Evolutionary conservation across 2,888 invertebrate species (phyloP), one percentile per base, ranked within the genome.

Genomic region (Alcis repandata): DNA sequence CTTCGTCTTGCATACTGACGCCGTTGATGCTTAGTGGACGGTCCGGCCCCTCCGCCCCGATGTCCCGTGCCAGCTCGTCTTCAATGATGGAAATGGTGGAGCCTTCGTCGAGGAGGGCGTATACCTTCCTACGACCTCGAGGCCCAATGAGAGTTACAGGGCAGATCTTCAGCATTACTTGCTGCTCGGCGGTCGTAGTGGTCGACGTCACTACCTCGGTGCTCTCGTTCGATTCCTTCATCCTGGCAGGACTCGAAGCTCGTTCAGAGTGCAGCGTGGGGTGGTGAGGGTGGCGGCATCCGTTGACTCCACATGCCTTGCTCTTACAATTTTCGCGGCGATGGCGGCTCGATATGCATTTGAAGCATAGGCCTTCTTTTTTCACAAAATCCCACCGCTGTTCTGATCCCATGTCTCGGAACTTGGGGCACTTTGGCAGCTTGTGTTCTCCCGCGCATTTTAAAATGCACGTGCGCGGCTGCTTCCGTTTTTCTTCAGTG

Each of bases 141-240:
- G 54, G 54, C 0, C 43, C 54, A 0, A 19, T 2, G 10, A 54
- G 32, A 15, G 32, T 43, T 17, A 54, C 43, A 1, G 43, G 54
- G 13, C 54, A 43, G 7, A 54, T 43, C 17, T 54, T 54, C 19
- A 54, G 20, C 1, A 40, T 15, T 17, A 54, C 54, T n/a, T 0
- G 13, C 2, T 19, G 15, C 2, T 36, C 20, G 15, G 13, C 40
- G 1, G 40, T 20, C 15, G 22, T 0, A 4, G 40, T 9, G 1
- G 11, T 11, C 22, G 22, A n/a, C 8, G 53, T 10, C 40, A 36
- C 7, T 1, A 53, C 51, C n/a, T n/a, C n/a, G n/a, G n/a, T n/a
- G 32, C 13, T 4, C 9, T 27, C 32, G 32, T 32, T 17, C 15
- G 6, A 8, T 13, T 1, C 2, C 15, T 3, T 1, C 10, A 1